phyloP scores from a whole-genome alignment of 2,113 vertebrate species.

The Ochotona curzoniae region DNA sequence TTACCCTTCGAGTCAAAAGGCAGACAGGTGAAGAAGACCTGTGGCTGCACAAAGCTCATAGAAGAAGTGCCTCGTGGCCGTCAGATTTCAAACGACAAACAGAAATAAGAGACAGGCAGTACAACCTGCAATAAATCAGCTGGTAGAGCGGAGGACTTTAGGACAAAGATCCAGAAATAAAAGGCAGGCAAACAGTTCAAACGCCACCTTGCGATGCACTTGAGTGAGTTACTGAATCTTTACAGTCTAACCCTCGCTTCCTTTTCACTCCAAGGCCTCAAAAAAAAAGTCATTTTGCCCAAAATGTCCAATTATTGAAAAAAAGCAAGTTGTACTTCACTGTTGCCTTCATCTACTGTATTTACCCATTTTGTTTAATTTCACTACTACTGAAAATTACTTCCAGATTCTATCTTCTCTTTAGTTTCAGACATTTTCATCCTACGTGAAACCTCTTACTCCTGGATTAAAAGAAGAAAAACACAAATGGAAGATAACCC shows the following conservation, averaged over 20 bases:
- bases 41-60: no score
- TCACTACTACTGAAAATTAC: slow-evolving; percentile 56
- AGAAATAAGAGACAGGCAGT: no score
- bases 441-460: slow-evolving; percentile 23
- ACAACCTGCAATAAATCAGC: no score
- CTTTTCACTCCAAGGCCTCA: not conserved
- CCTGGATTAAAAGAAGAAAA: not conserved
- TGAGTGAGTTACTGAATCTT: not conserved
- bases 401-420: slow-evolving; percentile 57
- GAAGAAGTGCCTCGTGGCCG: no score
- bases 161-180: not conserved
- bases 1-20: not conserved
- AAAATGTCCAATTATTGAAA: not conserved
- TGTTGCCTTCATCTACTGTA: not conserved
- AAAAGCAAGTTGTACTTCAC: not conserved
- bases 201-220: not conserved
- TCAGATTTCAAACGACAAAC: no score
- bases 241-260: not conserved
- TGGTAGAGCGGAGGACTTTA: no score
- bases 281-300: not conserved
- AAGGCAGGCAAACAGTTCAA: not conserved
- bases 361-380: slow-evolving; percentile 47
- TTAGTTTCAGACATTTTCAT: slow-evolving; percentile 50
- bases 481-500: not conserved
- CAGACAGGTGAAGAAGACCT: not conserved